Conservation (phyloP, 2,797 vertebrate species). For the Taeniopygia guttata region DNA sequence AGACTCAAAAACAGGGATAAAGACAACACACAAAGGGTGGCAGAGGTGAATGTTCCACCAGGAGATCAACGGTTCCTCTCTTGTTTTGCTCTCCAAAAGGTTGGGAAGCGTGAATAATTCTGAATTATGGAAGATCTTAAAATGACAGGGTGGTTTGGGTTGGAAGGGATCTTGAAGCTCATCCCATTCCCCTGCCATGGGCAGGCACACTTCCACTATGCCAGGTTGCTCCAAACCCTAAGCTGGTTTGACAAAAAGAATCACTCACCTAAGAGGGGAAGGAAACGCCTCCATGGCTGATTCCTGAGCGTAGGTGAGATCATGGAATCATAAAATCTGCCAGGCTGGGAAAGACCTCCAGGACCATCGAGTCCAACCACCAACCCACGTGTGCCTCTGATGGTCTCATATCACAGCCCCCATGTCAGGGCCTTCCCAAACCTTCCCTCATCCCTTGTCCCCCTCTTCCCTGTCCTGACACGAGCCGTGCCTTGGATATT, state of each 20-base stretch:
- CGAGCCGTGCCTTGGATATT: rapidly evolving
- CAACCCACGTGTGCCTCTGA: background rate
- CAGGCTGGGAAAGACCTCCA: background rate
- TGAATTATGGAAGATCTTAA: background rate
- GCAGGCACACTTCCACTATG: background rate
- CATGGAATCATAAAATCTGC: background rate
- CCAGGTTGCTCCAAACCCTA: background rate
- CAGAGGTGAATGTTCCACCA: background rate
- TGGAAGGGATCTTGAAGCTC: background rate
- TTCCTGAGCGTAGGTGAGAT: background rate
- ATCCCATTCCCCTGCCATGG: background rate
- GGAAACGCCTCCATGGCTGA: background rate
- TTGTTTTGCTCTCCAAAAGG: background rate
- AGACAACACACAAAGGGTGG: background rate
- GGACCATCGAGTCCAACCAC: background rate
- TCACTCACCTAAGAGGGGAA: background rate
- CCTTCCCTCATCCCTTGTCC: background rate
- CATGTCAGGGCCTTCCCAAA: rapidly evolving
- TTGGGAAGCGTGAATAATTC: background rate
- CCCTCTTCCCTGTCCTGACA: background rate
- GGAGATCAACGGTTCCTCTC: background rate
- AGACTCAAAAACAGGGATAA: background rate
- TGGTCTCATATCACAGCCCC: background rate
- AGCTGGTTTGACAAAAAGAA: background rate
- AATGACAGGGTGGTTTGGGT: background rate